Evolutionary conservation across 2,888 invertebrate species (phyloP).

Genomic region (Drosophila leonis): DNA sequence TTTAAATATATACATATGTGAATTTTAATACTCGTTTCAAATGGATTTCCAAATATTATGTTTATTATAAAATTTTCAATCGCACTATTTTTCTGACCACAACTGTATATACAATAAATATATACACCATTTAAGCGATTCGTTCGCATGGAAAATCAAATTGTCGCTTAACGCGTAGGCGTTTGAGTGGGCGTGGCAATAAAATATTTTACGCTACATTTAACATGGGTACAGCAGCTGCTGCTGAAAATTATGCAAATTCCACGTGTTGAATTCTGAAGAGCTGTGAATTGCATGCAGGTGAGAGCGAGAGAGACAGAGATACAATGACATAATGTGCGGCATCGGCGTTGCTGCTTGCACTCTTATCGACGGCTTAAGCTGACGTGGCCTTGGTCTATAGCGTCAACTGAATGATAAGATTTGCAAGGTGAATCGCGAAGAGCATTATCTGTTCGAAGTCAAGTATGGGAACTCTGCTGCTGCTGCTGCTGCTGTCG

Average conservation of each 20-base stretch:
- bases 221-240: constrained; percentile 43
- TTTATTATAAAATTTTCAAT: no score
- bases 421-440: constrained; percentile 41
- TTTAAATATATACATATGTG: no score
- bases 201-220: constrained; percentile 45
- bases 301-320: constrained; percentile 20
- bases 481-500: no score
- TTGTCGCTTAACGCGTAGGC: constrained; percentile 5
- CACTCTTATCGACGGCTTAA: constrained; percentile 65
- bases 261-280: constrained; percentile 69
- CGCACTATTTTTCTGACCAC: no score
- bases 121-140: not conserved
- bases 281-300: constrained; percentile 48
- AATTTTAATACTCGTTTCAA: no score
- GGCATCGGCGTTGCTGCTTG: constrained; percentile 55
- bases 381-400: constrained; percentile 73
- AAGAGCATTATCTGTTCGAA: constrained; percentile 8
- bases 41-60: no score
- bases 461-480: not conserved
- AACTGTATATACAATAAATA: no score
- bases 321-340: constrained; percentile 73
- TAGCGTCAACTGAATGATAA: constrained; percentile 29
- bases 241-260: constrained; percentile 65
- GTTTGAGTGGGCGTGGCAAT: not conserved
- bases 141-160: constrained; percentile 26